Evolutionary conservation across 2,113 vertebrate genomes (phyloP).

Genomic region (Bucco capensis): DNA sequence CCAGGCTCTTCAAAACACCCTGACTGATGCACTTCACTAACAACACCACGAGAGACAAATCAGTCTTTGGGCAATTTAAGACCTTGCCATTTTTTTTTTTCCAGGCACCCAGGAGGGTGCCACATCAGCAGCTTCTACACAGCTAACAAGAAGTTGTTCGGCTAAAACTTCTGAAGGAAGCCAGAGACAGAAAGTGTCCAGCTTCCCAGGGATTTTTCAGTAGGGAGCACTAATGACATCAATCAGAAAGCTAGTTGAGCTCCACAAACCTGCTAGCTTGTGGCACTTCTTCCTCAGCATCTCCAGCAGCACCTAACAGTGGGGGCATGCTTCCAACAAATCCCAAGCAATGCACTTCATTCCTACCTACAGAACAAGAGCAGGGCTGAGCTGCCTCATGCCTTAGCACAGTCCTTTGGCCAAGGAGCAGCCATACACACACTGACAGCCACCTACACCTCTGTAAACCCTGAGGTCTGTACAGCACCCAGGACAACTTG

Average conservation of each 20-base stretch:
- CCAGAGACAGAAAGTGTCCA: background rate
- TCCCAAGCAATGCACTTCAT: background rate
- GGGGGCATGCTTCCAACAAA: background rate
- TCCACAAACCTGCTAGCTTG: background rate
- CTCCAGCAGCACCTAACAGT: background rate
- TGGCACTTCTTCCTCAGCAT: background rate
- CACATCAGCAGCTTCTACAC: background rate
- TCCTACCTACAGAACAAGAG: background rate
- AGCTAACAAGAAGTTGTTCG: background rate
- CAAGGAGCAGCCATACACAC: background rate
- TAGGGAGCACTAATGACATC: background rate
- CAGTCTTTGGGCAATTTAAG: background rate
- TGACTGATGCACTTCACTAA: background rate
- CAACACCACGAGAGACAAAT: accelerated
- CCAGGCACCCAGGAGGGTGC: background rate
- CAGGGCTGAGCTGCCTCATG: background rate
- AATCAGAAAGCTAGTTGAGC: background rate
- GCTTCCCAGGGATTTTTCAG: background rate
- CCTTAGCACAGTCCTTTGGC: background rate
- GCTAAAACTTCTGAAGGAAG: background rate
- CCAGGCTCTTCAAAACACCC: background rate
- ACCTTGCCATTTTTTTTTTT: background rate
- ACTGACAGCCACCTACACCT: background rate
- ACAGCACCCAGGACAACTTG: accelerated
- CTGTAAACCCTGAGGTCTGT: accelerated